Conservation (phyloP, 2,113 vertebrate genomes). For the Phalacrocorax brasilianus region DNA sequence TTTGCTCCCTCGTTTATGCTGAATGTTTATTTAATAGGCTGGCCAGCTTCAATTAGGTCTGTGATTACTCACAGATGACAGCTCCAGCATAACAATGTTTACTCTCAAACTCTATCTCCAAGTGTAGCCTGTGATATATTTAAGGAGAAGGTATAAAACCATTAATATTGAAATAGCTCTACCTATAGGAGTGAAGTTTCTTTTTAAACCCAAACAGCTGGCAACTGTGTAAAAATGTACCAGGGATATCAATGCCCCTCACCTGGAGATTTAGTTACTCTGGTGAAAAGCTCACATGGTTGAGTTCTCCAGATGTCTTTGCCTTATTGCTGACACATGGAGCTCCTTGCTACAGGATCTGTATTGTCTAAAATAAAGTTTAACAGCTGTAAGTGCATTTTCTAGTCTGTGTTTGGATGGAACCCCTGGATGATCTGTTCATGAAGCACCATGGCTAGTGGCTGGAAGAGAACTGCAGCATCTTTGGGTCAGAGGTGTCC, state of each 20-base stretch:
- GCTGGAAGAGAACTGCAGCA: background rate
- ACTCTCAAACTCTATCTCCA: slow-evolving; percentile 37
- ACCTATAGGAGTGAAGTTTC: background rate
- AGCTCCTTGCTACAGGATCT: background rate
- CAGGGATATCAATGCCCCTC: background rate
- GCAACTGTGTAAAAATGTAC: background rate
- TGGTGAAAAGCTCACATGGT: accelerated
- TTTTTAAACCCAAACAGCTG: background rate
- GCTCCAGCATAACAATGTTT: slow-evolving; percentile 52
- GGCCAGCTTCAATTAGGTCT: slow-evolving; percentile 63
- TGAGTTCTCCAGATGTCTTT: background rate
- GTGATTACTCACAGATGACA: slow-evolving; percentile 63
- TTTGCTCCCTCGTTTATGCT: slow-evolving; percentile 41
- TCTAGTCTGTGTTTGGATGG: background rate
- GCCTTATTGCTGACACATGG: background rate
- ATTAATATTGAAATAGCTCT: slow-evolving; percentile 12
- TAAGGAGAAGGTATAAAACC: slow-evolving; percentile 37
- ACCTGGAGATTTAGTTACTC: background rate
- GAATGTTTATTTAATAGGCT: slow-evolving; percentile 65
- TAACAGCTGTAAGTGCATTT: background rate
- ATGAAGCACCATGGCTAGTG: background rate
- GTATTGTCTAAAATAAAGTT: background rate
- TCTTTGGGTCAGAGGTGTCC: slow-evolving; percentile 4
- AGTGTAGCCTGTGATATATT: slow-evolving; percentile 13
- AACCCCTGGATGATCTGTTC: background rate